Evolutionary conservation across 2,888 invertebrate species (phyloP).

Genomic region (Phyllotreta striolata): DNA sequence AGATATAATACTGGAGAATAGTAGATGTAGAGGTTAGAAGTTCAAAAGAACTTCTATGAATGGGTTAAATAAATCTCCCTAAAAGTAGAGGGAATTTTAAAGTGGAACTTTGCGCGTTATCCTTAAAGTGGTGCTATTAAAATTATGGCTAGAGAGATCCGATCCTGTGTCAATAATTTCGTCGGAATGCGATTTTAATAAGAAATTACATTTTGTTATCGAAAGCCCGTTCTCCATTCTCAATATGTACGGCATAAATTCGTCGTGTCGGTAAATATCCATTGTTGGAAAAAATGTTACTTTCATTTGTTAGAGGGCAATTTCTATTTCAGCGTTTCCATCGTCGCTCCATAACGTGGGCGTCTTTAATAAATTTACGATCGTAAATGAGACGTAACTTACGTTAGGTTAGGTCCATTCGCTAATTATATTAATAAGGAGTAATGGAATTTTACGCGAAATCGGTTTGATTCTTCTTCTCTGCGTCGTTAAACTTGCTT

Average conservation of each 20-base stretch:
- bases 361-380: slow-evolving; percentile 3
- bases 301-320: slow-evolving; percentile 24
- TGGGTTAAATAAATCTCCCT: too few relatives aligned
- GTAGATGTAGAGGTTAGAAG: too few relatives aligned
- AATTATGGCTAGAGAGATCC: not conserved
- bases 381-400: slow-evolving; percentile 6
- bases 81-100: too few relatives aligned
- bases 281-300: slow-evolving; percentile 26
- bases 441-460: slow-evolving; percentile 1
- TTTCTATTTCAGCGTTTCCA: slow-evolving; percentile 21
- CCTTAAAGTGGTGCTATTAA: too few relatives aligned
- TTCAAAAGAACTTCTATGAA: too few relatives aligned
- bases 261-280: slow-evolving; percentile 20
- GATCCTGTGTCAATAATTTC: slow-evolving; percentile 5
- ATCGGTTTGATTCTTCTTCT: not conserved
- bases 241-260: slow-evolving; percentile 9
- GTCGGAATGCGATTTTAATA: slow-evolving; percentile 25
- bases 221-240: slow-evolving; percentile 13
- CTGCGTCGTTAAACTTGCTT: too few relatives aligned
- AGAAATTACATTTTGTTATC: slow-evolving; percentile 18
- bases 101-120: too few relatives aligned
- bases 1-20: too few relatives aligned
- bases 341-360: slow-evolving; percentile 1
- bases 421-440: slow-evolving; percentile 1
- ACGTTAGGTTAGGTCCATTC: not conserved